Base-by-base conservation (phyloP, 2,113 vertebrate species). In the Rhinopomastus cyanomelas region DNA sequence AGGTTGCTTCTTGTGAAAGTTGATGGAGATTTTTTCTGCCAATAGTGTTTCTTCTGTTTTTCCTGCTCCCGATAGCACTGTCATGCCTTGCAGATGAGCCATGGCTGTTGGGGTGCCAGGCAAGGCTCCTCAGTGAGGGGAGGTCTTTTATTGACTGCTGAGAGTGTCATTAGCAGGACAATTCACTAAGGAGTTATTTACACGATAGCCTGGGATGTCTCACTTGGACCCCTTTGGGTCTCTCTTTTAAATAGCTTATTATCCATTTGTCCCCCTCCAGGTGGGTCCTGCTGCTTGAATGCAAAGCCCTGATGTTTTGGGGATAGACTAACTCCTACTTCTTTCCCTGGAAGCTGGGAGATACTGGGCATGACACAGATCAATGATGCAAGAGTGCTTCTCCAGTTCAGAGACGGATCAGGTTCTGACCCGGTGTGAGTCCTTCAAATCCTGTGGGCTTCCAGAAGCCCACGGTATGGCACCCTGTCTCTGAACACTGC, bases 101-200 rank as follows among this genome's bases (percentile, higher is more conserved):
- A n/a, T 1, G 1, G 53, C 44, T 72, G 26, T 60, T 32, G 46
- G n/a, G 62, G 42, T 46, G 27, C n/a, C 42, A 73, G 42, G 34
- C 30, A 44, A 29, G 51, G 30, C 29, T 69, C 59, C 56, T 86
- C 5, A 51, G 65, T 76, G 85, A 81, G 64, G 64, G 91, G 56
- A 8, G n/a, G 55, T 44, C 86, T 74, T 94, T 91, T 66, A 82
- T 55, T 90, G 95, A 94, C 92, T 95, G 82, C 94, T 94, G 92
- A 95, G 94, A 90, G 87, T 90, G 95, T 89, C 92, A 83, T 94
- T 94, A 94, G 88, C 69, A 87, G 93, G 85, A 68, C 82, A 78
- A 84, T 93, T 96, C 85, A 81, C 96, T 88, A 71, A 82, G 62
- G 87, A 96, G 88, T 87, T 95, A 73, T 81, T 94, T 82, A 69